Conservation (phyloP, 2,113 vertebrate species). For the Phrynosoma platyrhinos region DNA sequence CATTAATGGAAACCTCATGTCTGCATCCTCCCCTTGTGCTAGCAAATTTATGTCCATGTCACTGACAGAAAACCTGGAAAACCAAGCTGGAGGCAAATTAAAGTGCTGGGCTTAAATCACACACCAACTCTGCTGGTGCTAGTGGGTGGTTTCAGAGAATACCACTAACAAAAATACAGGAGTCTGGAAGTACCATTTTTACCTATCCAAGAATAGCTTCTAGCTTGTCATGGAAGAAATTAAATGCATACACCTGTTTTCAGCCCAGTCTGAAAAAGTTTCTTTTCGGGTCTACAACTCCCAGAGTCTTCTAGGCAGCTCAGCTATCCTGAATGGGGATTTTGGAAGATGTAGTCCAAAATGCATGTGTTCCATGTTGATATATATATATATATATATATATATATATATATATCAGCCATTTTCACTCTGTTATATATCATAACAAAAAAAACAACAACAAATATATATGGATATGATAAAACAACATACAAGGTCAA, state of each 20-base stretch:
- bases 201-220: not conserved
- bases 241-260: not conserved
- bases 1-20: conserved; percentile 66
- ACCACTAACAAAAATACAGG: conserved; percentile 41
- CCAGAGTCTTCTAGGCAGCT: too few species aligned
- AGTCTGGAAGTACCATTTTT: conserved; percentile 52
- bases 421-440: too few species aligned
- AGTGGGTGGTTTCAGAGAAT: conserved; percentile 62
- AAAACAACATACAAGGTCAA: too few species aligned
- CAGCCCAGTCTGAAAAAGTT: too few species aligned
- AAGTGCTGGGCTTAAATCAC: conserved; percentile 64
- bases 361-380: too few species aligned
- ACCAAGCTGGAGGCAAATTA: conserved; percentile 67
- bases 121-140: conserved; percentile 55
- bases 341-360: too few species aligned
- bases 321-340: too few species aligned
- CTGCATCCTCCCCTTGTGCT: conserved; percentile 41
- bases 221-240: not conserved
- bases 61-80: conserved; percentile 52
- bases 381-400: too few species aligned
- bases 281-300: too few species aligned
- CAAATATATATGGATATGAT: too few species aligned
- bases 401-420: too few species aligned
- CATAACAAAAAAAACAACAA: too few species aligned
- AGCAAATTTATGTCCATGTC: conserved; percentile 69